Evolutionary conservation across 2,888 invertebrate species (phyloP).

Genomic region (Rhamphomyia laevipes): DNA sequence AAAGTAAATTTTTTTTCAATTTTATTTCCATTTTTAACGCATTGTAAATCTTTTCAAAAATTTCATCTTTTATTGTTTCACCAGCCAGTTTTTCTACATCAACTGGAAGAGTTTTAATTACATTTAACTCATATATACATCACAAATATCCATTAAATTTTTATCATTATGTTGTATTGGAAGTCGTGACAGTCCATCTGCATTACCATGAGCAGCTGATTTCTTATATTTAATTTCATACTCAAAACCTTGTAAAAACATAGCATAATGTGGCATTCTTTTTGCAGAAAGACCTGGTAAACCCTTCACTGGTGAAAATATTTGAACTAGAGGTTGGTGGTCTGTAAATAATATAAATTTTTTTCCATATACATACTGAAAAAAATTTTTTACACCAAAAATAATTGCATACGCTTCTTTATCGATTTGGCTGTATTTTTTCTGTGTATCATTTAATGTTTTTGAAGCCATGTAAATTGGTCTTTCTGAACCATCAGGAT

Average conservation of each 20-base stretch:
- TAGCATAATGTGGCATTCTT: constrained; percentile 14
- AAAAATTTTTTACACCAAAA: constrained; percentile 30
- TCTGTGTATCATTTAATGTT: constrained; percentile 1
- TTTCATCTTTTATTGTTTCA: not conserved
- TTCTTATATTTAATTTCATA: constrained; percentile 11
- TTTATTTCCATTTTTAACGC: constrained; percentile 1
- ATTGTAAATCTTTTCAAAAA: not conserved
- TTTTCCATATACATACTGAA: constrained; percentile 30
- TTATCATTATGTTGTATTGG: not conserved
- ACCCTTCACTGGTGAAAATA: constrained; percentile 13
- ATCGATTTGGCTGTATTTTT: constrained; percentile 1
- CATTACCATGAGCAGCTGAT: constrained; percentile 9
- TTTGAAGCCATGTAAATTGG: constrained; percentile 22
- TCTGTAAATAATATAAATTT: constrained; percentile 28
- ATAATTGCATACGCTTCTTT: constrained; percentile 25
- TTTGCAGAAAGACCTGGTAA: too few species aligned
- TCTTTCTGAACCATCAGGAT: constrained; percentile 24
- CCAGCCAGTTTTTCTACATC: not conserved
- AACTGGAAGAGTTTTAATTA: constrained; percentile 1
- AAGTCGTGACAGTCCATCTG: constrained; percentile 10
- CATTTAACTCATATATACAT: constrained; percentile 9
- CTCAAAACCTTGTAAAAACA: constrained; percentile 11
- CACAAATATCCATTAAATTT: constrained; percentile 4
- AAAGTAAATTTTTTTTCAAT: not conserved
- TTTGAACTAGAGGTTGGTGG: constrained; percentile 14